A percentile compares a stretch with the other conserved stretches of the same genome.
phyloP scores from a whole-genome alignment of 2,113 vertebrate genomes.

The Laticauda laticaudata region DNA sequence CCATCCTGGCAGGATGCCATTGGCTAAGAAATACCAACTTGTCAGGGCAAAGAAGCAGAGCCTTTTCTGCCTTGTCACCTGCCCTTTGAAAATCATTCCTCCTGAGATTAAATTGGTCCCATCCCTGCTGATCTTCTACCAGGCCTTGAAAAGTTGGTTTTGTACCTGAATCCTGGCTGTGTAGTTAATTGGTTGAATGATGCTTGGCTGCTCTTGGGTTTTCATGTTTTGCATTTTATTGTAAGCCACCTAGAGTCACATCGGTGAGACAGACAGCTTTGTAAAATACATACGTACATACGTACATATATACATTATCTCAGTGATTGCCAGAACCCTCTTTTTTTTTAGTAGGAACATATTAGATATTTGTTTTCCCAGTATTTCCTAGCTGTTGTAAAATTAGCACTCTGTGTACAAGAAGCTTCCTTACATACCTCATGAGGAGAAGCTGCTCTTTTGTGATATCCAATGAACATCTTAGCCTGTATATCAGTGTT shows the following conservation, averaged over 20 bases:
- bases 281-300: not conserved
- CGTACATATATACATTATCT: not conserved
- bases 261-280: not conserved
- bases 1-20: not conserved
- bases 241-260: not conserved
- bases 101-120: not conserved
- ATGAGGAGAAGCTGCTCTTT: not conserved
- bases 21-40: not conserved
- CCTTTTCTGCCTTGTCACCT: not conserved
- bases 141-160: not conserved
- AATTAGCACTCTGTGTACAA: not conserved
- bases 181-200: not conserved
- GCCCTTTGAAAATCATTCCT: not conserved
- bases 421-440: not conserved
- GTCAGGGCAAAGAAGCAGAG: not conserved
- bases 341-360: not conserved
- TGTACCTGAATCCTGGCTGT: not conserved
- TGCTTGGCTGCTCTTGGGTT: not conserved
- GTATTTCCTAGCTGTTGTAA: not conserved
- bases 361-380: not conserved
- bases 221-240: not conserved
- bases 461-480: conserved; percentile 12
- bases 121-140: not conserved
- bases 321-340: not conserved
- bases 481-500: conserved; percentile 3